Evolutionary conservation across 2,797 vertebrate genomes (phyloP).

Genomic region (Sebastes matsubarae): DNA sequence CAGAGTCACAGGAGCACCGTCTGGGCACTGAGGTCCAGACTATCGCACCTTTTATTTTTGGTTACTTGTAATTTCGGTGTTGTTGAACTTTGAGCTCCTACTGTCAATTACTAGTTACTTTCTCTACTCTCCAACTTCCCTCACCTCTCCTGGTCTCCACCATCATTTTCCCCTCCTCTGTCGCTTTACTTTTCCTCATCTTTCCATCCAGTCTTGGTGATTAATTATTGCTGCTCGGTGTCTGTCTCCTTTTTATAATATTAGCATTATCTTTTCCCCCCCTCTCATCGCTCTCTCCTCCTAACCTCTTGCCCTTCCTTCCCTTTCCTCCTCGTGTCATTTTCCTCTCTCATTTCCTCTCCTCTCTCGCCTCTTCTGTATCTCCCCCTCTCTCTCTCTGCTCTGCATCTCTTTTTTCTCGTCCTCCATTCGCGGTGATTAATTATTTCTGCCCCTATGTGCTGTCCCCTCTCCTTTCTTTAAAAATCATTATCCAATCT

Average conservation of each 20-base stretch:
- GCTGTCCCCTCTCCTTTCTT: conserved; percentile 53
- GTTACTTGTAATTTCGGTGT: neutral
- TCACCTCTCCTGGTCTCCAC: neutral
- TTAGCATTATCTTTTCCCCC: conserved; percentile 40
- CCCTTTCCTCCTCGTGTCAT: conserved; percentile 19
- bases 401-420: conserved; percentile 13
- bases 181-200: conserved; percentile 13
- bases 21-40: conserved; percentile 22
- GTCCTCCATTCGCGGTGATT: conserved; percentile 56
- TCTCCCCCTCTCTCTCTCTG: neutral
- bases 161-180: neutral
- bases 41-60: neutral
- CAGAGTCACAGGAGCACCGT: neutral
- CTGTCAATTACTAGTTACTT: neutral
- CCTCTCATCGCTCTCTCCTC: conserved; percentile 12
- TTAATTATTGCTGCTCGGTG: conserved; percentile 51
- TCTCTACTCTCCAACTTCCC: neutral
- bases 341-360: conserved; percentile 24
- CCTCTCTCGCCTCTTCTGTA: neutral
- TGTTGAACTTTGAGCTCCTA: conserved; percentile 26
- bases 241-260: conserved; percentile 49
- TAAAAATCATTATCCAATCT: conserved; percentile 71
- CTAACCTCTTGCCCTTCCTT: conserved; percentile 37
- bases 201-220: conserved; percentile 28
- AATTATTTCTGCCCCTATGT: conserved; percentile 64